A percentile compares a stretch with the other conserved stretches of the same genome.
Evolutionary conservation across 1,140 invertebrate species (phyloP).

Genomic region (Drosophila mayri): DNA sequence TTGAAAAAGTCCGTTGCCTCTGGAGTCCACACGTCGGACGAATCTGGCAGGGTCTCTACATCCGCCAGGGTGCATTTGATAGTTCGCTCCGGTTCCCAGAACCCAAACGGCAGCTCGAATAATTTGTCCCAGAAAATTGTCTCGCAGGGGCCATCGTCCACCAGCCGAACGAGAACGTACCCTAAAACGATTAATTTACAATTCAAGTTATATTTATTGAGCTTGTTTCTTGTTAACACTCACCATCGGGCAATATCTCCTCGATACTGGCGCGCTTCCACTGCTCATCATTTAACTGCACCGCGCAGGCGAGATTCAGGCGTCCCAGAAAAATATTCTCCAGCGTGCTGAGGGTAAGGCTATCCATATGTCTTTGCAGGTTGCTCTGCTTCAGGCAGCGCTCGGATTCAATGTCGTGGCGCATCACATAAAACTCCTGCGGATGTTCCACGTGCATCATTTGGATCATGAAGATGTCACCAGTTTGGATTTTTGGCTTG

Average conservation of each 20-base stretch:
- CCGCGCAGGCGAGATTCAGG: constrained; percentile 48
- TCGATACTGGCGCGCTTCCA: constrained; percentile 71
- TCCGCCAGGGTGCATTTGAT: constrained; percentile 67
- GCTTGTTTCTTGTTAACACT: constrained; percentile 3
- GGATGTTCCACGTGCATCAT: constrained; percentile 52
- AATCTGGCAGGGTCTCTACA: constrained; percentile 63
- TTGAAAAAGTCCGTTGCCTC: constrained; percentile 49
- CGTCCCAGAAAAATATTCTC: constrained; percentile 61
- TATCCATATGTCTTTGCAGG: constrained; percentile 36
- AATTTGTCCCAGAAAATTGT: constrained; percentile 61
- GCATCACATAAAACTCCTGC: constrained; percentile 62
- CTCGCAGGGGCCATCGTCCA: constrained; percentile 56
- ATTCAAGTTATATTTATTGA: neutral
- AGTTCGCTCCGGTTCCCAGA: constrained; percentile 39
- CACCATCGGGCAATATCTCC: constrained; percentile 50
- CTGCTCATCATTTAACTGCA: constrained; percentile 22
- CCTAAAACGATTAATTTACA: constrained; percentile 21
- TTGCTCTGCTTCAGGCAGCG: neutral
- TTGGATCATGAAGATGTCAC: constrained; percentile 50
- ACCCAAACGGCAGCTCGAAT: constrained; percentile 44
- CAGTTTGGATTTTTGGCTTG: neutral
- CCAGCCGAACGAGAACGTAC: constrained; percentile 55
- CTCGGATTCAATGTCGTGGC: constrained; percentile 8
- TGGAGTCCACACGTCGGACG: constrained; percentile 62
- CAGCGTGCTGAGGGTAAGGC: constrained; percentile 2